Evolutionary conservation across 2,888 invertebrate genomes (phyloP).

Genomic region (Hyles lineata): DNA sequence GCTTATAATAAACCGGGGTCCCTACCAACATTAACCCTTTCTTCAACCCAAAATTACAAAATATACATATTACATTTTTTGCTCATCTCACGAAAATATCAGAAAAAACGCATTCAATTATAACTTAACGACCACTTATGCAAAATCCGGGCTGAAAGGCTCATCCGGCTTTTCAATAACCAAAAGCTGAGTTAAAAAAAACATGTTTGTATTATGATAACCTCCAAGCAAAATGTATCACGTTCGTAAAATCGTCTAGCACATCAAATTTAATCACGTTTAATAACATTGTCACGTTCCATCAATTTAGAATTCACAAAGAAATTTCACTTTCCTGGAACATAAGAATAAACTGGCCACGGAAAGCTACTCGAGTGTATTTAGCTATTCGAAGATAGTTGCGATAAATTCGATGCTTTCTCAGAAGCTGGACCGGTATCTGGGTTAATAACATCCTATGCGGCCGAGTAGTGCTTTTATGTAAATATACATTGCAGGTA

Average conservation of each 20-base stretch:
- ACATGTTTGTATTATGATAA: conserved; percentile 13
- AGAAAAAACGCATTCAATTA: background rate
- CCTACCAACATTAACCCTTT: no score
- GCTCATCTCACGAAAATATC: no score
- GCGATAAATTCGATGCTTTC: conserved; percentile 26
- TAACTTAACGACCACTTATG: background rate
- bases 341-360: background rate
- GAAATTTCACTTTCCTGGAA: background rate
- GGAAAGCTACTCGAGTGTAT: conserved; percentile 12
- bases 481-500: conserved; percentile 24
- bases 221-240: background rate
- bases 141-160: background rate
- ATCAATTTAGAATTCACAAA: background rate
- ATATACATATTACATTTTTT: no score
- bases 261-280: conserved; percentile 23
- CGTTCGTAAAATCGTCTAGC: background rate
- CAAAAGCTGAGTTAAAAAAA: background rate
- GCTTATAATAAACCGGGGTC: no score
- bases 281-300: conserved; percentile 1
- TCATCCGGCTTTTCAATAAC: background rate
- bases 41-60: no score
- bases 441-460: conserved; percentile 25
- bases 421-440: conserved; percentile 18
- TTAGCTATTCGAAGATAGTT: conserved; percentile 6
- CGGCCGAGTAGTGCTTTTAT: background rate